These are phyloP conservation scores for Chrysolina oricalcia DNA, from an alignment of 2,888 invertebrate genomes.

Conservation along the genomic window DNA sequence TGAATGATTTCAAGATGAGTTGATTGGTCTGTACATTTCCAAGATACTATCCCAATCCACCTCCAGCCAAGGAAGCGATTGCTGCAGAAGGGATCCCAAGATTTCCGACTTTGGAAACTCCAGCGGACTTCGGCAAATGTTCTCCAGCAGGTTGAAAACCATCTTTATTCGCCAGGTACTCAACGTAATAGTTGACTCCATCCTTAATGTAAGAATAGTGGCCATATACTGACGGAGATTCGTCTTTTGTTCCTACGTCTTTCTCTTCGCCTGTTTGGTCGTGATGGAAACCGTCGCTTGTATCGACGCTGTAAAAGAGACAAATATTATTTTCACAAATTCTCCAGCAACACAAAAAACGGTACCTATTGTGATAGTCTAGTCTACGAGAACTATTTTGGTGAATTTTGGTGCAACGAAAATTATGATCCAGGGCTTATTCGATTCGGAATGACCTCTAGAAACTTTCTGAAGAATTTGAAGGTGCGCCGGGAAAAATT, in stretches of 20 bases:
- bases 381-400: too few relatives aligned
- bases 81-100: constrained; percentile 67
- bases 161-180: constrained; percentile 75
- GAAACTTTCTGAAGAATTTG: too few relatives aligned
- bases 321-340: neutral
- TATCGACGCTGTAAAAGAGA: constrained; percentile 60
- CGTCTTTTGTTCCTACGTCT: constrained; percentile 72
- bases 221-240: constrained; percentile 73
- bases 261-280: constrained; percentile 72
- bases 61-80: constrained; percentile 65
- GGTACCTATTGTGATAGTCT: too few relatives aligned
- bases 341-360: neutral
- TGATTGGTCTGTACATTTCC: neutral
- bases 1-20: neutral
- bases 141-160: constrained; percentile 72
- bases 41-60: constrained; percentile 56
- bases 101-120: constrained; percentile 58
- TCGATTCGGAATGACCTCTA: too few relatives aligned
- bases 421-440: too few relatives aligned
- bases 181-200: constrained; percentile 73
- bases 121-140: constrained; percentile 64
- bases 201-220: constrained; percentile 75
- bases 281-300: constrained; percentile 75
- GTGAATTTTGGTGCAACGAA: too few relatives aligned
- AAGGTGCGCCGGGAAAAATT: too few relatives aligned